These are phyloP conservation scores for Oenanthe oenanthe DNA, from an alignment of 2,113 vertebrate genomes.

Conservation along the genomic window DNA sequence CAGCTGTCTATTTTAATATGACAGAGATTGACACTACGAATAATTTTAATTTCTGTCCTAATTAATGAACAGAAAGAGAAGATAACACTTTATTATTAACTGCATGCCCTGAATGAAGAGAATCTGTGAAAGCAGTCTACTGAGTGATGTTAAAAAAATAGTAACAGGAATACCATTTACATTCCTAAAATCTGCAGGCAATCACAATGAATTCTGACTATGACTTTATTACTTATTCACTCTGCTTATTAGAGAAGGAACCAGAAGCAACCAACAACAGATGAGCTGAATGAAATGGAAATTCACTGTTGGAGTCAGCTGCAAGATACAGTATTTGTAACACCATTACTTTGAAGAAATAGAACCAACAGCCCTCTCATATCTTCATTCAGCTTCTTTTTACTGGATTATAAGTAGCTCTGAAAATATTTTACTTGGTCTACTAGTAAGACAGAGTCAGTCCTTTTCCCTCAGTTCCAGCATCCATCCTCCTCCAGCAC, in stretches of 20 bases:
- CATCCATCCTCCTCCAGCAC: not conserved
- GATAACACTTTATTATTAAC: not conserved
- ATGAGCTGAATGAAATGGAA: not conserved
- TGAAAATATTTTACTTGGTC: not conserved
- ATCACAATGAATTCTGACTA: not conserved
- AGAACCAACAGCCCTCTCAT: not conserved
- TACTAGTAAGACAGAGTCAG: not conserved
- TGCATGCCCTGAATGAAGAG: not conserved
- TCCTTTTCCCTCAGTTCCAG: not conserved
- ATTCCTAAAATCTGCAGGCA: not conserved
- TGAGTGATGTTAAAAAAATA: not conserved
- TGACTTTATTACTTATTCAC: not conserved
- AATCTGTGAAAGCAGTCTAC: not conserved
- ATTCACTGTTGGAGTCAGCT: not conserved
- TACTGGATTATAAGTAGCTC: not conserved
- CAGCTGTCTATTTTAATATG: not conserved
- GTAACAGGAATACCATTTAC: not conserved
- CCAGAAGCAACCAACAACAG: not conserved
- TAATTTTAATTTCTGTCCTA: not conserved
- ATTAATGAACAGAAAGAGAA: not conserved
- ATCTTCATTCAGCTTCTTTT: not conserved
- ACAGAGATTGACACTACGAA: not conserved
- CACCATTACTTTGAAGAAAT: not conserved
- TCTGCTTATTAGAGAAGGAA: not conserved
- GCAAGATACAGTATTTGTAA: not conserved